Percentiles rank a stretch among this genome's conserved stretches.
Conservation (phyloP, 2,888 invertebrate species). For the Serrognathus titanus region DNA sequence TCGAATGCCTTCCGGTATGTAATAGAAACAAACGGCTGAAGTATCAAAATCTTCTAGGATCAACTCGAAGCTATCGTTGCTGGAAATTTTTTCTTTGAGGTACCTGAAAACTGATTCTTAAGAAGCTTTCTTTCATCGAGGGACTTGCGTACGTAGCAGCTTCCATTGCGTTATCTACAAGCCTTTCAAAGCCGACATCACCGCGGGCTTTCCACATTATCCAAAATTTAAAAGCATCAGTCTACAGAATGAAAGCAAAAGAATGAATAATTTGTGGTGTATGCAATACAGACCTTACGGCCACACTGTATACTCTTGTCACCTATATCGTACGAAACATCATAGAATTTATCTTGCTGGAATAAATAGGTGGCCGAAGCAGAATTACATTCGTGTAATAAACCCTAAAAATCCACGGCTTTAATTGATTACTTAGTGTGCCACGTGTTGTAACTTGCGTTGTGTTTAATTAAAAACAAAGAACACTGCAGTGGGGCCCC, state of each 20-base stretch:
- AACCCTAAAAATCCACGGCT: conserved; percentile 40
- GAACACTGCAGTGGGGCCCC: conserved; percentile 79
- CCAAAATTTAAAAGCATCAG: conserved; percentile 91
- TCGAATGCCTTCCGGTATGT: conserved; percentile 60
- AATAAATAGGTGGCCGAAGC: conserved; percentile 74
- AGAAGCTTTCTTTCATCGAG: background rate
- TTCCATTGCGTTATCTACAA: conserved; percentile 65
- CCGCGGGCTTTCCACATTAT: conserved; percentile 86
- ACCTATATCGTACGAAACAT: conserved; percentile 73
- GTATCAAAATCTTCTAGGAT: conserved; percentile 65
- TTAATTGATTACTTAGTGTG: conserved; percentile 4
- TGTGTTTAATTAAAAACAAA: conserved; percentile 61
- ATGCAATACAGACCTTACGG: conserved; percentile 61
- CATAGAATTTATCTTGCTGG: conserved; percentile 82
- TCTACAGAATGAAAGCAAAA: conserved; percentile 41
- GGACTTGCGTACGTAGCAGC: conserved; percentile 49
- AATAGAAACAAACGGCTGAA: conserved; percentile 91
- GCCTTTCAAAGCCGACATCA: conserved; percentile 54
- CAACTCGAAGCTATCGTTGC: conserved; percentile 58
- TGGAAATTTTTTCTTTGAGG: conserved; percentile 54
- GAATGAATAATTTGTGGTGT: background rate
- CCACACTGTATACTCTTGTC: conserved; percentile 92
- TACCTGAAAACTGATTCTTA: conserved; percentile 40
- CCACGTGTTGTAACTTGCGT: conserved; percentile 33
- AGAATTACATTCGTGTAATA: conserved; percentile 66